Evolutionary conservation across 2,113 vertebrate genomes (phyloP), one percentile per base, ranked within the genome.

Genomic region (Dipodomys merriami): DNA sequence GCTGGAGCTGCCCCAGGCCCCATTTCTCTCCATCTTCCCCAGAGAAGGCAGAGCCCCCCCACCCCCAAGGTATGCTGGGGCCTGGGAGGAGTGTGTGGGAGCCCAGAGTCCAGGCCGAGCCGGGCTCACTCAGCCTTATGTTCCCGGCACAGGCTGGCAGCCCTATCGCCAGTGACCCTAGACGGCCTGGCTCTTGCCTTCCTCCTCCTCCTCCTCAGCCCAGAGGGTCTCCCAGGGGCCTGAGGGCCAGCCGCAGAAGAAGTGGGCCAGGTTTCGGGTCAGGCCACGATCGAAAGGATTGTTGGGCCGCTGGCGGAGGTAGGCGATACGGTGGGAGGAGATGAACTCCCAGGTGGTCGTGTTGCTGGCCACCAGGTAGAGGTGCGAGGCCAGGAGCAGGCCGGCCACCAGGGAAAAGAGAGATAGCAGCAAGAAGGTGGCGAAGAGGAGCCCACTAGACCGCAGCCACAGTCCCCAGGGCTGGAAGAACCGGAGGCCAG

Each of bases 281-380:
- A 98, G 92, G 22, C 99, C 99, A 0, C 98, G 98, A 97, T 99
- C 99, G 1, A 99, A 99, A 18, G 99, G 99, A 97, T 99, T 99
- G 95, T 99, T 97, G 0, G 96, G 30, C 7, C 98, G 98, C 96
- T 99, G 98, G 12, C 97, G 98, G 97, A 99, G 98, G 98, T 99
- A 99, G 97, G 99, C 98, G 83, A 99, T 99, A 95, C 99, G 98
- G 91, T 99, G 99, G 13, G 98, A 98, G 0, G 99, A 99, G 98
- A 99, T 99, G 98, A 99, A 99, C 95, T 99, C 99, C 99, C 99
- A 99, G n/a, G 99, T 99, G 78, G 99, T 99, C 82, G 98, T 98
- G 97, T 99, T 99, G 95, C 98, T 98, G 0, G 99, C 99, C 77
- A 99, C 98, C 97, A 99, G 98, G 97, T 99, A 99, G 72, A 99